Evolutionary conservation across 2,888 invertebrate genomes (phyloP), one percentile per base, ranked within the genome.

Genomic region (Tribolium freemani): DNA sequence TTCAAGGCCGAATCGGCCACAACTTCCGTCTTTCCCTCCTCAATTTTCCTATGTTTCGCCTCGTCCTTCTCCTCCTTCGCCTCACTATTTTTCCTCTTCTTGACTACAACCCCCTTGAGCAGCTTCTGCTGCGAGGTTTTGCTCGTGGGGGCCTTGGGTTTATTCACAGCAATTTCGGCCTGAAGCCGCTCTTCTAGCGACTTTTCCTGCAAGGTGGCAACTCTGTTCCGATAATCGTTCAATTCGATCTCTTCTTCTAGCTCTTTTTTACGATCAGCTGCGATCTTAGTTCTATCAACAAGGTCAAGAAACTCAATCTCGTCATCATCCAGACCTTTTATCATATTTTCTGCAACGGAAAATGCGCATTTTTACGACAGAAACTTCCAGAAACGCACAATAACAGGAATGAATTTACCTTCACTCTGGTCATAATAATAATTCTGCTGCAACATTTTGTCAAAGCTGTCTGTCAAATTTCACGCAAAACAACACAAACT

Each of bases 241-340:
- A 98, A 89, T 84, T 97, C 96, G 70, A 91, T 90, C 79, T 92
- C 91, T 81, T 97, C 97, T 84, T 97, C 97, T 50, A 93, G 87
- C 80, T 92, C 90, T 78, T 96, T 94, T 82, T 93, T 93, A 76
- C 93, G 91, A 69, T 97, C 96, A 2, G 95, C 94, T 80, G 95
- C 94, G 70, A 95, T 90, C 87, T 96, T 96, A 9, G 92, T 93
- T 72, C 93, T 90, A 84, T 97, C 96, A 2, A 99, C 96, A 70
- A 95, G 88, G 82, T 98, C 96, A 56, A 99, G 87, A 86, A 98
- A 99, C 75, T 96, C 94, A 0, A 96, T 94, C 88, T 99, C 99
- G 85, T 98, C 99, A 84, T 98, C 98, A 84, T 98, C 97, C 56
- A 99, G 87, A 0, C 97, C 97, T 84, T 96, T 91, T 81, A 94